Evolutionary conservation across 2,113 vertebrate genomes (phyloP).

Genomic region (Crotalus tigris): DNA sequence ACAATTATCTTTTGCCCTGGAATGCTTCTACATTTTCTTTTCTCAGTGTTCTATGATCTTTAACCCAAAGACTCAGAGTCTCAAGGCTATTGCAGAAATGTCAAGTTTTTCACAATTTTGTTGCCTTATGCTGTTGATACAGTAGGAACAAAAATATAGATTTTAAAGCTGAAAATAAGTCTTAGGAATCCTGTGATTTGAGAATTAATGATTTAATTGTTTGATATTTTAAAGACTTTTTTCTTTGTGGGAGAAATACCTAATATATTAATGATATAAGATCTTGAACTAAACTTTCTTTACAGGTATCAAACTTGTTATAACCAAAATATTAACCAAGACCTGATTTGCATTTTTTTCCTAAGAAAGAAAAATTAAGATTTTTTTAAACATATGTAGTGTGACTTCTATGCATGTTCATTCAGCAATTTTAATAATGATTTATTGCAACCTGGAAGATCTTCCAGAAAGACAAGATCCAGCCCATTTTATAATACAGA

Average conservation of each 20-base stretch:
- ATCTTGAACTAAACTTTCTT: background rate
- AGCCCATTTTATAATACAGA: background rate
- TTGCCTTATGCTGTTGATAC: background rate
- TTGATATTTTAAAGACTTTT: background rate
- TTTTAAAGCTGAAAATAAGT: background rate
- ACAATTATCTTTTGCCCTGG: background rate
- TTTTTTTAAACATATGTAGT: background rate
- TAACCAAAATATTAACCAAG: background rate
- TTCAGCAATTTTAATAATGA: background rate
- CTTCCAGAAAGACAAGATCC: background rate
- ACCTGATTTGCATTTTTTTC: slow-evolving; percentile 1
- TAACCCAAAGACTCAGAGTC: background rate
- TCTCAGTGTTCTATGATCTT: background rate
- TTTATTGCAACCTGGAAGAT: background rate
- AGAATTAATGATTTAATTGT: background rate
- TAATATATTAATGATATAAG: accelerated
- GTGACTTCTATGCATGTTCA: background rate
- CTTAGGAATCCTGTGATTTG: background rate
- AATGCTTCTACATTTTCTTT: background rate
- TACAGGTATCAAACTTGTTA: background rate
- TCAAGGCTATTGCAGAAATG: background rate
- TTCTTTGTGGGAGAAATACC: background rate
- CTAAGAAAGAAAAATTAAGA: background rate
- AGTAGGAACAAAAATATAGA: background rate
- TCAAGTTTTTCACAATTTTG: background rate